Evolutionary conservation across 2,888 invertebrate species (phyloP), one percentile per base, ranked within the genome.

Genomic region (Pyrocoelia pectoralis): DNA sequence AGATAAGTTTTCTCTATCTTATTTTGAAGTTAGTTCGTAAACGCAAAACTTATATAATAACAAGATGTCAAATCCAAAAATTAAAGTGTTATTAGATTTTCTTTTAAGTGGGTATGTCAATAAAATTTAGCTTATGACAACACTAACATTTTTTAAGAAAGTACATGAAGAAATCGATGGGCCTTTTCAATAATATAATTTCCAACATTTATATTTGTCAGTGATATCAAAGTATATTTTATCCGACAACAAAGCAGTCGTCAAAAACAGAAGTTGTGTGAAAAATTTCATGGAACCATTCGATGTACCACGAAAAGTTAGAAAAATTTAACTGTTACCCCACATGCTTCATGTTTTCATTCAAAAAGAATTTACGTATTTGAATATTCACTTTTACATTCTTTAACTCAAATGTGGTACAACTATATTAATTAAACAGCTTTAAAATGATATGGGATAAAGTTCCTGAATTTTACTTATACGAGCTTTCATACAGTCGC

Each of bases 181-280:
- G 8, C 8, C 8, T 24, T 33, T 33, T n/a, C 33, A 33, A 33
- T n/a, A 33, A 33, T 8, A 33, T 6, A 33, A 46, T 46, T 17
- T n/a, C 17, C 18, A 46, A 46, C 46, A 46, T 46, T 18, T 46
- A 14, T 46, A 46, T 17, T 15, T 46, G 46, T 17, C 46, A 46
- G 3, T n/a, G 17, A 46, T 17, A 46, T 18, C 18, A 46, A 46
- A 46, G 15, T 46, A 46, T 2, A 17, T 46, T 46, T 46, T 46
- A 3, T 46, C 43, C n/a, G 15, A 46, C 17, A 46, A 46, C n/a
- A 46, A 46, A 46, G n/a, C 15, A 18, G 2, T 46, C 18, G 46
- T 46, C 17, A 46, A 17, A 15, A 17, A 10, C 46, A 46, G 46
- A 46, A 33, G 33, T 33, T 33, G 33, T 4, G 33, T 33, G 33